Evolutionary conservation across 2,888 invertebrate genomes (phyloP).

Genomic region (Macrosiphum euphorbiae): DNA sequence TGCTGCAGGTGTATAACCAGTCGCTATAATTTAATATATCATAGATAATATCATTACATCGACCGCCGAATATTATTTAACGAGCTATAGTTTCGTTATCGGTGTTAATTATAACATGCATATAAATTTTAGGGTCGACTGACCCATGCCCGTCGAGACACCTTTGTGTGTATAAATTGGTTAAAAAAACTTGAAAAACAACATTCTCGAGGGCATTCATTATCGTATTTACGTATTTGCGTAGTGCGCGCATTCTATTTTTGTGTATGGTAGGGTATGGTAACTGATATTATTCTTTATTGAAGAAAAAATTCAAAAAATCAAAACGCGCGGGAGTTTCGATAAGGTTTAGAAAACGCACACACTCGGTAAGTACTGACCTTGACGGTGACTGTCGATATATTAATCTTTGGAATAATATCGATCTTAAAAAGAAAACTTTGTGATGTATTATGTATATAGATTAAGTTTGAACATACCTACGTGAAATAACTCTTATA

Average conservation of each 20-base stretch:
- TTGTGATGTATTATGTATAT: too few species aligned
- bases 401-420: neutral
- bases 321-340: neutral
- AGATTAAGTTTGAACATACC: neutral
- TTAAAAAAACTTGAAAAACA: neutral
- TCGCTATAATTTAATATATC: neutral
- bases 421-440: neutral
- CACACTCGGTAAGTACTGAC: neutral
- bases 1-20: neutral
- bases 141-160: neutral
- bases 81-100: neutral
- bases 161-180: neutral
- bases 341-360: neutral
- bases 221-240: neutral
- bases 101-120: neutral
- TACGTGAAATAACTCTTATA: neutral
- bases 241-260: neutral
- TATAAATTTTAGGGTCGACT: neutral
- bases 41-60: neutral
- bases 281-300: neutral
- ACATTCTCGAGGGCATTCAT: constrained; percentile 13
- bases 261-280: neutral
- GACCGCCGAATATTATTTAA: neutral
- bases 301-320: neutral
- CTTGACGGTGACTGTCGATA: too few species aligned